Evolutionary conservation across 2,797 vertebrate genomes (phyloP), one percentile per base, ranked within the genome.

Genomic region (Nyctibius grandis): DNA sequence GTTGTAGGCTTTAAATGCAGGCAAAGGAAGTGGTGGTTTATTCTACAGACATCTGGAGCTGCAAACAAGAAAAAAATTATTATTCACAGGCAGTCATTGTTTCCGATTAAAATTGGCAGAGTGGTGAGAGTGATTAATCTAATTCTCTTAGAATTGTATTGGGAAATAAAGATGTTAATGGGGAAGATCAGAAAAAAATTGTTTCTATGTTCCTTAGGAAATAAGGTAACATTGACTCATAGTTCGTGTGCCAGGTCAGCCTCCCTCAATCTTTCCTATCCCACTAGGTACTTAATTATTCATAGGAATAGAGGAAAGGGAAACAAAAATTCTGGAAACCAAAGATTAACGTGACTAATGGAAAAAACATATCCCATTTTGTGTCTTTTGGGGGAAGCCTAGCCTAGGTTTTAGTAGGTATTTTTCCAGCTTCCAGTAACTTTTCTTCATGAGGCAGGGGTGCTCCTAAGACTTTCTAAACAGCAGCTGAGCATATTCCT

Each of bases 151-250:
- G 85, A 96, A 93, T 36, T 91, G 80, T 94, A 95, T 76, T 95
- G 91, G 94, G 95, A 96, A 97, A 94, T 95, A 81, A 94, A 93
- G 91, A 88, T 84, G 69, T 93, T 96, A 96, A 96, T 95, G 31
- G 69, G 33, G 82, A 95, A 93, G 85, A 95, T 91, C n/a, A 73
- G 80, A 57, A 85, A 96, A 72, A 91, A 82, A 61, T 56, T 53
- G 38, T 40, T 81, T 88, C 38, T 86, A 11, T 6, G 0, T 59
- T 95, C 53, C 54, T 94, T 84, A 75, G 74, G 61, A 96, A 95
- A 88, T 81, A 95, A 86, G 50, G 73, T 34, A 86, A 51, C 60
- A 79, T 73, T 88, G 80, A 75, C 54, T 95, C 70, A 44, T 68
- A 84, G 77, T 47, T 95, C 50, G 50, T 69, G 83, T 90, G 50